A percentile compares a stretch with the other conserved stretches of the same genome.
phyloP scores from a whole-genome alignment of 2,113 vertebrate genomes.

The Nematolebias whitei region DNA sequence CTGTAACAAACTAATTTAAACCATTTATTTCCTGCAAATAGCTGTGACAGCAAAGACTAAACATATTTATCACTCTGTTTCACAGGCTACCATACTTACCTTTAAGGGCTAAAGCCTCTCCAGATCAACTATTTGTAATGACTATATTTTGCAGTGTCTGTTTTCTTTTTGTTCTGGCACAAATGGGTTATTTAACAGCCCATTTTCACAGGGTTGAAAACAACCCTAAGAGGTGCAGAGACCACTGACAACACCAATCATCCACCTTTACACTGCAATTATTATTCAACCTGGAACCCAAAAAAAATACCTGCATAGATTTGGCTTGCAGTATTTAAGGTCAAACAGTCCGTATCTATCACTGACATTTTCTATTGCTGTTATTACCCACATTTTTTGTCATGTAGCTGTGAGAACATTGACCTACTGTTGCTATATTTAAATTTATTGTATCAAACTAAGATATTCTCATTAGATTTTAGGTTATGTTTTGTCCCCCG shows the following conservation, averaged over 20 bases:
- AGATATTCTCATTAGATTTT: neutral
- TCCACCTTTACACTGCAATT: conserved; percentile 7
- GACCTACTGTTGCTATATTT: too few relatives aligned
- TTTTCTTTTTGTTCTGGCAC: conserved; percentile 8
- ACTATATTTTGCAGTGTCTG: conserved; percentile 21
- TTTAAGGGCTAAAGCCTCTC: neutral
- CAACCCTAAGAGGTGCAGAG: neutral
- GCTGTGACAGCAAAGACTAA: neutral
- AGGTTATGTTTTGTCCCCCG: neutral
- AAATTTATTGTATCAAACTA: neutral
- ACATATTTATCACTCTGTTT: neutral
- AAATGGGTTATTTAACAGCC: conserved; percentile 36
- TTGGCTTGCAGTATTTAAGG: neutral
- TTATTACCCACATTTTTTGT: too few relatives aligned
- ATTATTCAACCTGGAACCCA: neutral
- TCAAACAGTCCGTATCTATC: neutral
- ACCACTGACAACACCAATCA: conserved; percentile 14
- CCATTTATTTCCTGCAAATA: neutral
- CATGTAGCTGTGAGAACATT: too few relatives aligned
- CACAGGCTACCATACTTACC: neutral
- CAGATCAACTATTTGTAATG: conserved; percentile 11
- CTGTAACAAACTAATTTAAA: neutral
- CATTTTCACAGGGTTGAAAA: conserved; percentile 10
- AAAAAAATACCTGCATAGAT: conserved; percentile 16
- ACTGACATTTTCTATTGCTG: neutral